Conservation (phyloP, 2,888 invertebrate species). For the Spisula subtruncata region DNA sequence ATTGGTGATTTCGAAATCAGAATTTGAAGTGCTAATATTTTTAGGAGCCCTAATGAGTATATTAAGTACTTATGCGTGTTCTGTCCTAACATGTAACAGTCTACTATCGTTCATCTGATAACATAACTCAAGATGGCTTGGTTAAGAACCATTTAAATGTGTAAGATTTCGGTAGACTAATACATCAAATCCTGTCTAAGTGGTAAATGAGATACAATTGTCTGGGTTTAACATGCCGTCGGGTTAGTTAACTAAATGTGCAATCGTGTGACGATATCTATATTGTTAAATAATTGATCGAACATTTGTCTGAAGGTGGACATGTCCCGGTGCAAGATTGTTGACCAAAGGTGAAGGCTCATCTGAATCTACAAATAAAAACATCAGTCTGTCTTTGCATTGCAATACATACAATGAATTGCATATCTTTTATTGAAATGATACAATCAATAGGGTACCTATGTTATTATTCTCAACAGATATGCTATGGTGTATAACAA, state of each 20-base stretch:
- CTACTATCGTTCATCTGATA: no score
- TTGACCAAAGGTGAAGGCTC: neutral
- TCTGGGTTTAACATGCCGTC: neutral
- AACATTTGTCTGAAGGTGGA: neutral
- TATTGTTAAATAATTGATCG: neutral
- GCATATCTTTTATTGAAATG: neutral
- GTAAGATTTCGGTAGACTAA: neutral
- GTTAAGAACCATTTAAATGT: neutral
- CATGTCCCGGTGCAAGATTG: neutral
- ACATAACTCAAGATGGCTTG: neutral
- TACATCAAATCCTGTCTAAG: neutral
- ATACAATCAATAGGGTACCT: neutral
- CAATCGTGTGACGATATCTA: conserved; percentile 1
- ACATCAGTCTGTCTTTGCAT: neutral
- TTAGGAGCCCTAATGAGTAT: no score
- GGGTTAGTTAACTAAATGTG: neutral
- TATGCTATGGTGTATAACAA: neutral
- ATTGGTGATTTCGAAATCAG: no score
- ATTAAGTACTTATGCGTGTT: no score
- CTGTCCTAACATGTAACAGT: no score
- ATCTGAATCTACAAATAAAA: neutral
- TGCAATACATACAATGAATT: neutral
- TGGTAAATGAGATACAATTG: neutral
- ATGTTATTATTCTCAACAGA: neutral
- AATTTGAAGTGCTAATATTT: no score